Base-by-base conservation (phyloP, 2,113 vertebrate species). In the Camelus bactrianus region DNA sequence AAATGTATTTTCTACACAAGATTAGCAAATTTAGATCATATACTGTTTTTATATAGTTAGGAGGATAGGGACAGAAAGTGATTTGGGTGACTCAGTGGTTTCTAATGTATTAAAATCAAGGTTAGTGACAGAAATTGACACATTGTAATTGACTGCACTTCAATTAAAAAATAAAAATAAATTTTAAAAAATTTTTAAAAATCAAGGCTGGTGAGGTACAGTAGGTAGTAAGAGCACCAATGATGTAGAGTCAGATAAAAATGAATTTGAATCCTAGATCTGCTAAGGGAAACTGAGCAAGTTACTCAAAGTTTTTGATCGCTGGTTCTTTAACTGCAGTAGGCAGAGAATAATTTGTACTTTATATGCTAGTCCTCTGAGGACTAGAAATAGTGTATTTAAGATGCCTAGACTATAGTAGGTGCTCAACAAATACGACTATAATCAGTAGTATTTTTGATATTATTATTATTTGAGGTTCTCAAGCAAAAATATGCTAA, bases 381-480 rank as follows among this genome's bases (percentile, higher is more conserved):
- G 46, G 16, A 50, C 46, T 73, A 83, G 15, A 35, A 73, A 15
- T 50, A 32, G 22, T 32, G 11, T 77, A 79, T 62, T 64, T 85
- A 86, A 56, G 30, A 80, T 28, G 14, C 20, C 11, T 60, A 24
- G 2, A 62, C 50, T 65, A 86, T 1, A 50, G 8, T 20, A 58
- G 48, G 20, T 52, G 11, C 38, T 76, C 28, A 67, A 30, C 79
- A 82, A 92, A n/a, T n/a, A 46, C 1, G 48, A 86, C 30, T 32
- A 94, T 70, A 28, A 70, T 70, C 42, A 72, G 38, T 72, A 67
- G 15, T 82, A 76, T 89, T 60, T 50, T 20, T 86, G 64, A 14
- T n/a, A 65, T 89, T 42, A 85, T 50, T 20, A 72, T 58, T 38
- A 88, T 54, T 81, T 88, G 42, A 96, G 35, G 20, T 82, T 87